Conservation (phyloP, 2,888 invertebrate species). For the Euplagia quadripunctaria region DNA sequence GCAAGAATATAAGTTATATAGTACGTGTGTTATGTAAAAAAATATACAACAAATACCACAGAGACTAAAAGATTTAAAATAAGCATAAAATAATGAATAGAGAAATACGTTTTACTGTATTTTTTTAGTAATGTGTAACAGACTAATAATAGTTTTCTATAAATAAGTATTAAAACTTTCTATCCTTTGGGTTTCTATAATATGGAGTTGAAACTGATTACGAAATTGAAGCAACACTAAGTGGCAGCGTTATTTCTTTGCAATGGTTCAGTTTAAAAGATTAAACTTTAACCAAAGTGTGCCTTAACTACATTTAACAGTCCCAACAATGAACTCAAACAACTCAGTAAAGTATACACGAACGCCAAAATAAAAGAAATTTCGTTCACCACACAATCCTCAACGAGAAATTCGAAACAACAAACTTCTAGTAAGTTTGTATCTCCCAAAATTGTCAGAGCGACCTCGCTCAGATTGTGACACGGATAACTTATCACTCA, state of each 20-base stretch:
- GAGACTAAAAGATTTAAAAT: no score
- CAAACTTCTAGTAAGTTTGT: constrained; percentile 33
- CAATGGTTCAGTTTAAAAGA: background rate
- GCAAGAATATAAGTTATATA: no score
- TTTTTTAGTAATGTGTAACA: no score
- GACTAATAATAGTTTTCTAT: no score
- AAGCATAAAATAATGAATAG: no score
- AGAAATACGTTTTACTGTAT: no score
- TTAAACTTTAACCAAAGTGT: background rate
- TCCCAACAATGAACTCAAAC: constrained; percentile 2
- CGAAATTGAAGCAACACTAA: background rate
- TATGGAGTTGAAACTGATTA: no score
- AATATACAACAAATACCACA: no score
- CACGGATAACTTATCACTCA: constrained; percentile 49
- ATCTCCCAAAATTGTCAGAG: constrained; percentile 32
- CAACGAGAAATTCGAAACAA: constrained; percentile 16
- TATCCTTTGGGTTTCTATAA: no score
- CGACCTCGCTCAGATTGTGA: constrained; percentile 43
- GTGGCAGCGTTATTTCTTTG: background rate
- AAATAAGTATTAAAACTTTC: no score
- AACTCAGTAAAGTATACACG: constrained; percentile 7
- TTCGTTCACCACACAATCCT: constrained; percentile 24
- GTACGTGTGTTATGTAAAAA: no score
- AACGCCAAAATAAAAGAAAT: constrained; percentile 22
- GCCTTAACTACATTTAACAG: background rate